Percentiles rank a stretch among this genome's conserved stretches.
These are phyloP conservation scores for Trichosurus vulpecula DNA, from an alignment of 2,797 vertebrate species.

Conservation along the genomic window DNA sequence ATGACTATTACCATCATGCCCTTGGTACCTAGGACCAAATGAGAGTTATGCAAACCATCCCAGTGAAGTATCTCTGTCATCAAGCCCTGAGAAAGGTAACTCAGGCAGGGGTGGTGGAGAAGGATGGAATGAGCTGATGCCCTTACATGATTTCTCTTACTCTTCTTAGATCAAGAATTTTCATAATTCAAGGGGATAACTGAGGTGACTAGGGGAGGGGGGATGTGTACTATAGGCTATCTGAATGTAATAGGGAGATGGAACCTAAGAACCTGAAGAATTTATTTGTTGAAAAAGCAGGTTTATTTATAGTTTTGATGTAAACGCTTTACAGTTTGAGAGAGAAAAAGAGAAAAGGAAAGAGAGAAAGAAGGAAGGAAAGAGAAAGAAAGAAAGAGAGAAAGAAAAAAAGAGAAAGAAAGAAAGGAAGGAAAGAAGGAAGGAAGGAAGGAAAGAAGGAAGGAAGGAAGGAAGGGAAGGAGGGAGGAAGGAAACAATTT, in stretches of 20 bases:
- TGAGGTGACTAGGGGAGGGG: background rate
- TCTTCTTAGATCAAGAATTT: background rate
- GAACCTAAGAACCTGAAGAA: constrained; percentile 1
- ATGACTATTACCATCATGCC: background rate
- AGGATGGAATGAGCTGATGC: background rate
- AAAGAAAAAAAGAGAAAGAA: too few species aligned
- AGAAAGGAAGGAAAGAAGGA: too few species aligned
- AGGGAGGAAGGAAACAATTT: background rate
- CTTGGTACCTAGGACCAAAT: background rate
- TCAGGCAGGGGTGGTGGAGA: fast-evolving
- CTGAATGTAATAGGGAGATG: background rate
- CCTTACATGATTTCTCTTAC: background rate
- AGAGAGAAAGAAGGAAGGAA: too few species aligned
- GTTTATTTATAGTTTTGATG: constrained; percentile 65
- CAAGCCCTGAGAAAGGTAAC: fast-evolving
- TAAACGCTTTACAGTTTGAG: constrained; percentile 52
- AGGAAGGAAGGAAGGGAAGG: too few species aligned
- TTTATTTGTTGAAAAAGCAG: constrained; percentile 16
- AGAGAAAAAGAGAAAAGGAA: background rate
- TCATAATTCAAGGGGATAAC: background rate
- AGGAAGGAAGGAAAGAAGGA: too few species aligned
- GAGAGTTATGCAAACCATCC: fast-evolving
- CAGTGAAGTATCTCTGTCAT: background rate
- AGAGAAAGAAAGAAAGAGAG: too few species aligned
- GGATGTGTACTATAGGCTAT: background rate